These are phyloP conservation scores for Hydrotaea diabolus DNA, from an alignment of 2,888 invertebrate genomes.

Conservation along the genomic window DNA sequence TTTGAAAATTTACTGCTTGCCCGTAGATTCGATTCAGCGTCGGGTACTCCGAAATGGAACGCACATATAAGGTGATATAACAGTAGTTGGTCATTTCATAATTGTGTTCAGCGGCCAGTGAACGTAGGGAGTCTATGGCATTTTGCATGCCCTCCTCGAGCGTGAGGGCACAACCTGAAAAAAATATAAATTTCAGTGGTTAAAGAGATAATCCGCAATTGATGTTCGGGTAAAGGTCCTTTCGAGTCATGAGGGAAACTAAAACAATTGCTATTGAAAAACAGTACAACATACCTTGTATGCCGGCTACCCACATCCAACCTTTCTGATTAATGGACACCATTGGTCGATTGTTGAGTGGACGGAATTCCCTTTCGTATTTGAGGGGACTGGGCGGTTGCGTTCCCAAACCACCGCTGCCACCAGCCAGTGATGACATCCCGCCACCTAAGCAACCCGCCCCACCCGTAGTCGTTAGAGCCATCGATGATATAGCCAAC, in stretches of 20 bases:
- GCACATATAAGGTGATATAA: conserved; percentile 91
- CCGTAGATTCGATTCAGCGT: conserved; percentile 90
- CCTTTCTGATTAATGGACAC: conserved; percentile 87
- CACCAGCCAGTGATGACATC: conserved; percentile 57
- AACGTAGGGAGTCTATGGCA: conserved; percentile 88
- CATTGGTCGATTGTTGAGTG: conserved; percentile 84
- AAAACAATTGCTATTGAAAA: background rate
- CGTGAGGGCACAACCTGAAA: conserved; percentile 83
- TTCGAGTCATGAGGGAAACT: too few species aligned
- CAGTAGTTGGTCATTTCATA: conserved; percentile 86
- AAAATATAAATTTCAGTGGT: background rate
- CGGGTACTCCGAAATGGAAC: conserved; percentile 90
- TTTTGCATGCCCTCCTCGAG: conserved; percentile 85
- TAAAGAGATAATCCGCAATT: background rate
- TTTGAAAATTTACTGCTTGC: conserved; percentile 86
- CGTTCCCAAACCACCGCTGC: conserved; percentile 65
- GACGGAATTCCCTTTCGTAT: conserved; percentile 83
- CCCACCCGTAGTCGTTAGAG: conserved; percentile 71
- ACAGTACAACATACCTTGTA: conserved; percentile 82
- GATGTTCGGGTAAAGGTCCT: too few species aligned
- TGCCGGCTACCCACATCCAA: conserved; percentile 92
- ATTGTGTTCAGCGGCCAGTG: conserved; percentile 75
- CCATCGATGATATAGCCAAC: conserved; percentile 76
- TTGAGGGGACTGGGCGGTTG: conserved; percentile 81
- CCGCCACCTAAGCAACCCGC: conserved; percentile 65